Conservation (phyloP, 2,797 vertebrate genomes). For the Melanotaenia nigrans region DNA sequence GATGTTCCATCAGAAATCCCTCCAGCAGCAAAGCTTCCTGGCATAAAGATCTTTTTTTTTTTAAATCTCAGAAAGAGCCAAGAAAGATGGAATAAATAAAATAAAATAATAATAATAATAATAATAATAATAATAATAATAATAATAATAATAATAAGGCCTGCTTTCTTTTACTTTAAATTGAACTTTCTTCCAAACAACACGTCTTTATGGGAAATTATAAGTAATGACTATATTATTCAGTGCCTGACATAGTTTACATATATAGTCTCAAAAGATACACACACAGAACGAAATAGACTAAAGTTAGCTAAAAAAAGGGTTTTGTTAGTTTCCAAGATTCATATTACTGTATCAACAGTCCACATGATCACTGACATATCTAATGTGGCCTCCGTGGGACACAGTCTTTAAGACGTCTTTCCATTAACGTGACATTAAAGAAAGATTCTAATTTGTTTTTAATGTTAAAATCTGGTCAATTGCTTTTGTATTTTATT, state of each 20-base stretch:
- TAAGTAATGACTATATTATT: background rate
- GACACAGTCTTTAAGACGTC: too few species aligned
- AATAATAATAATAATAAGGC: background rate
- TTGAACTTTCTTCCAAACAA: background rate
- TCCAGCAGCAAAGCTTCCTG: too few species aligned
- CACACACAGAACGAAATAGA: background rate
- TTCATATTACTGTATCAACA: background rate
- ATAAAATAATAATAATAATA: too few species aligned
- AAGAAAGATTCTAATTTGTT: background rate
- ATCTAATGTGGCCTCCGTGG: too few species aligned
- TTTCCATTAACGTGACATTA: too few species aligned
- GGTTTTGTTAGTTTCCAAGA: background rate
- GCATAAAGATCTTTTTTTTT: too few species aligned
- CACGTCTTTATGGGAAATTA: background rate
- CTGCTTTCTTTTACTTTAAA: background rate
- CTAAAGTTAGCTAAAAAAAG: background rate
- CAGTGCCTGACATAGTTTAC: background rate
- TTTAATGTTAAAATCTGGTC: background rate
- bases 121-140: too few species aligned
- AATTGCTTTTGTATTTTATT: background rate
- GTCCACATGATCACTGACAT: background rate
- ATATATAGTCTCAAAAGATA: background rate
- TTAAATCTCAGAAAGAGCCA: too few species aligned
- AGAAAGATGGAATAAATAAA: too few species aligned
- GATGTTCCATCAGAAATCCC: too few species aligned